A percentile compares a stretch with the other conserved stretches of the same genome.
These are phyloP conservation scores for Ophthalmolycus amberensis DNA, from an alignment of 2,113 vertebrate genomes.

Conservation along the genomic window DNA sequence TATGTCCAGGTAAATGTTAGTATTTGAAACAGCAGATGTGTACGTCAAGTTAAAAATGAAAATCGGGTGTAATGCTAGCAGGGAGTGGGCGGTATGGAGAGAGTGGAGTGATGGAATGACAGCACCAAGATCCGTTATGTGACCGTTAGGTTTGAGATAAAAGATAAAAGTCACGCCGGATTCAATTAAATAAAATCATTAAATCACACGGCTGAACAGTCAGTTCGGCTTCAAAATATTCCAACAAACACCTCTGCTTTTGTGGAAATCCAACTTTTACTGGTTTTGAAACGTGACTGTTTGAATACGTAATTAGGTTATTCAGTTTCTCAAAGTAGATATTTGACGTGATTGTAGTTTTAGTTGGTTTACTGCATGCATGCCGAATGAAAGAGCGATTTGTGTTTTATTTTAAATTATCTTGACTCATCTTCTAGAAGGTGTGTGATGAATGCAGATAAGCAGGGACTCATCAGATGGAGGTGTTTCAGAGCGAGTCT, in stretches of 20 bases:
- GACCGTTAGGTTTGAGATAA: not conserved
- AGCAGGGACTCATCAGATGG: not conserved
- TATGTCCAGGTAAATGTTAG: constrained; percentile 91
- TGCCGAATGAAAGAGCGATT: not conserved
- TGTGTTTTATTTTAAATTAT: not conserved
- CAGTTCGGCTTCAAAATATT: not conserved
- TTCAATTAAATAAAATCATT: not conserved
- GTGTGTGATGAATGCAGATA: not conserved
- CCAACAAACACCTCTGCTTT: accelerated
- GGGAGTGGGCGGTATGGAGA: constrained; percentile 48
- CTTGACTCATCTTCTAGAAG: accelerated
- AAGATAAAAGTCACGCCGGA: not conserved
- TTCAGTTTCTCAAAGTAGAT: constrained; percentile 9
- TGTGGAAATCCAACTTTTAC: constrained; percentile 29
- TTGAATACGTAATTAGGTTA: not conserved
- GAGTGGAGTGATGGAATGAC: constrained; percentile 50
- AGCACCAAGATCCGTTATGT: constrained; percentile 13
- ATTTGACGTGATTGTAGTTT: not conserved
- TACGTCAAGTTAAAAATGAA: not conserved
- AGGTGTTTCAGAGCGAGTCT: not conserved
- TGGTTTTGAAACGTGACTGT: not conserved
- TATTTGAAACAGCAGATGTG: not conserved
- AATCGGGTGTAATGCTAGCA: not conserved
- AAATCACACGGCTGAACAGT: not conserved
- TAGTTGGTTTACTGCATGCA: accelerated